A percentile compares a stretch with the other conserved stretches of the same genome.
Conservation (phyloP, 92 coral and sea anemone species). For the Desmophyllum pertusum region DNA sequence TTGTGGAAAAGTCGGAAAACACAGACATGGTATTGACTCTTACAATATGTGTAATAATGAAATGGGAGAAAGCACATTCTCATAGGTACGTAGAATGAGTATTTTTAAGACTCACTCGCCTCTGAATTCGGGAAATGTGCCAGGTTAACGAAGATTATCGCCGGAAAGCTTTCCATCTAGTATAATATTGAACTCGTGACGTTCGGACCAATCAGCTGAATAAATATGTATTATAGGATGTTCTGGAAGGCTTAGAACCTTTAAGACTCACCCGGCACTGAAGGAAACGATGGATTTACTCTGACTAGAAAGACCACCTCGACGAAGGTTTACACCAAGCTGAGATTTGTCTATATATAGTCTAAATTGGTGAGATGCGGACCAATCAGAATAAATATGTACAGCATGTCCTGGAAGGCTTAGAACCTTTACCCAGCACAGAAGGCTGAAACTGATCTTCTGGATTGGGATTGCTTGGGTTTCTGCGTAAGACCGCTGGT, state of each 20-base stretch:
- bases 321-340: constrained; percentile 22
- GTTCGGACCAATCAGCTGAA: too few species aligned
- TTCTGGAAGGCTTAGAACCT: background rate
- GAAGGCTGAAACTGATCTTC: constrained; percentile 23
- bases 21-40: too few species aligned
- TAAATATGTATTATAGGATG: too few species aligned
- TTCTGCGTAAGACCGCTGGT: constrained; percentile 10
- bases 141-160: too few species aligned
- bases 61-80: too few species aligned
- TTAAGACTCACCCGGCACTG: background rate
- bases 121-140: too few species aligned
- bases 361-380: constrained; percentile 16
- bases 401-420: background rate
- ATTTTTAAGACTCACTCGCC: too few species aligned
- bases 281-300: background rate
- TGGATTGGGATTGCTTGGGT: constrained; percentile 30
- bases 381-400: constrained; percentile 39
- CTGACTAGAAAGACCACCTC: background rate
- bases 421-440: constrained; percentile 31
- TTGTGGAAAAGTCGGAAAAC: too few species aligned
- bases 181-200: too few species aligned
- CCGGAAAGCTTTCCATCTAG: too few species aligned
- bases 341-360: background rate
- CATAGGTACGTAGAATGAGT: too few species aligned
- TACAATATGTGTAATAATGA: too few species aligned